Conservation (phyloP, 2,888 invertebrate species). For the Oasisia sp. region DNA sequence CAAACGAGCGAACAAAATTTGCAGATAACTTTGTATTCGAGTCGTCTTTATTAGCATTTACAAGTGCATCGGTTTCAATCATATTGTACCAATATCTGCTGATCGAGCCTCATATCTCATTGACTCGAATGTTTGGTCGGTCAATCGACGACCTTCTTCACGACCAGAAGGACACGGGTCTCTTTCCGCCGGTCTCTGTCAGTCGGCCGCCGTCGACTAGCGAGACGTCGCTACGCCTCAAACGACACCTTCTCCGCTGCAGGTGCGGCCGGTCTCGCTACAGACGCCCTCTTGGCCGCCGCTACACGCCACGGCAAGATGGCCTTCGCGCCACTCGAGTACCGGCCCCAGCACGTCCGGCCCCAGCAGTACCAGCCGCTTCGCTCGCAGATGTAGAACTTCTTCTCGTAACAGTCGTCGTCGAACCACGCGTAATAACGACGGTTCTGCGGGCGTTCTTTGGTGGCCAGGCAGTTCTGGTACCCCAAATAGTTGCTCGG, state of each 20-base stretch:
- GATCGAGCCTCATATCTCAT: background rate
- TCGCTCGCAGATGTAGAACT: slow-evolving; percentile 8
- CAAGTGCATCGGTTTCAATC: background rate
- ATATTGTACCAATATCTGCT: background rate
- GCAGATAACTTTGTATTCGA: background rate
- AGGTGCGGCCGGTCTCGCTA: background rate
- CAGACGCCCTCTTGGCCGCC: background rate
- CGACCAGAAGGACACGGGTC: no score
- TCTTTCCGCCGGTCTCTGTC: background rate
- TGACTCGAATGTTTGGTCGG: background rate
- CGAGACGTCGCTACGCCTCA: background rate
- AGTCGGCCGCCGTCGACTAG: background rate
- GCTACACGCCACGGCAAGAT: background rate
- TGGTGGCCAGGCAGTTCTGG: background rate
- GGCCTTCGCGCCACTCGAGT: background rate
- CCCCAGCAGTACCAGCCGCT: background rate
- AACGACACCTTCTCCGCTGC: background rate
- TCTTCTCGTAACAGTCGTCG: slow-evolving; percentile 5
- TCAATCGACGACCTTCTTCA: no score
- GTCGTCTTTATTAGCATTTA: background rate
- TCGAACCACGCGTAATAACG: background rate
- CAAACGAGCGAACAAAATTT: background rate
- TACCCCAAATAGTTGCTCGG: background rate
- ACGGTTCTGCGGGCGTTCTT: background rate
- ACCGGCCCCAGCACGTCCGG: background rate